Evolutionary conservation across 2,797 vertebrate genomes (phyloP).

Genomic region (Lacerta bilineata): DNA sequence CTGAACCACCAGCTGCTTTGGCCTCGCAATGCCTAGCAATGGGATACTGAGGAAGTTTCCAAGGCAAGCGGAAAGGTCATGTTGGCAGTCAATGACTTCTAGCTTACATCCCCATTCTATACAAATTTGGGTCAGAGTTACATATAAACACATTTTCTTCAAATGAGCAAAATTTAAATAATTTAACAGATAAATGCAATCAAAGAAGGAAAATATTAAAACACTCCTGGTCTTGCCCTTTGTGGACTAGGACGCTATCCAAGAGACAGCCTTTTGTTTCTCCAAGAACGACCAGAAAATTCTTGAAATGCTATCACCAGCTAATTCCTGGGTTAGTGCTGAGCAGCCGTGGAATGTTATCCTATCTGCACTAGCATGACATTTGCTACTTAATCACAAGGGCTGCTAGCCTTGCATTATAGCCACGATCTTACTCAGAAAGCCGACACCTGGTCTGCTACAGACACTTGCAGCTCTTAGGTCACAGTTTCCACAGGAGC

Average conservation of each 20-base stretch:
- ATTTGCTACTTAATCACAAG: fast-evolving
- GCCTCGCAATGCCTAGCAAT: not conserved
- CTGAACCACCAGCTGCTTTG: not conserved
- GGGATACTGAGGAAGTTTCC: not conserved
- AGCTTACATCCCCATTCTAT: fast-evolving
- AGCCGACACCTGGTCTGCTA: not conserved
- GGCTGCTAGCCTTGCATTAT: not conserved
- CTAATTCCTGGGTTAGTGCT: fast-evolving
- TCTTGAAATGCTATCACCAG: fast-evolving
- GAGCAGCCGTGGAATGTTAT: not conserved
- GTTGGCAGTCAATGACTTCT: not conserved
- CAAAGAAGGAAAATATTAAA: not conserved
- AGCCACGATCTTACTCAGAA: not conserved
- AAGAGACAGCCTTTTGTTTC: not conserved
- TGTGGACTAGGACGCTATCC: not conserved
- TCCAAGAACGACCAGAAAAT: not conserved
- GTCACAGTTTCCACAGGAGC: conserved; percentile 3
- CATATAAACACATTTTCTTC: not conserved
- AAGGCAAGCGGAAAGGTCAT: not conserved
- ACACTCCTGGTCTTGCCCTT: not conserved
- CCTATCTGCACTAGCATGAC: fast-evolving
- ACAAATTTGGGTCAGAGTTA: not conserved
- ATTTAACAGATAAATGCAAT: not conserved
- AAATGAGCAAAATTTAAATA: fast-evolving
- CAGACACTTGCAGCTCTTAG: not conserved